Conservation (phyloP, 2,797 vertebrate species). For the Pantherophis vulpinus region DNA sequence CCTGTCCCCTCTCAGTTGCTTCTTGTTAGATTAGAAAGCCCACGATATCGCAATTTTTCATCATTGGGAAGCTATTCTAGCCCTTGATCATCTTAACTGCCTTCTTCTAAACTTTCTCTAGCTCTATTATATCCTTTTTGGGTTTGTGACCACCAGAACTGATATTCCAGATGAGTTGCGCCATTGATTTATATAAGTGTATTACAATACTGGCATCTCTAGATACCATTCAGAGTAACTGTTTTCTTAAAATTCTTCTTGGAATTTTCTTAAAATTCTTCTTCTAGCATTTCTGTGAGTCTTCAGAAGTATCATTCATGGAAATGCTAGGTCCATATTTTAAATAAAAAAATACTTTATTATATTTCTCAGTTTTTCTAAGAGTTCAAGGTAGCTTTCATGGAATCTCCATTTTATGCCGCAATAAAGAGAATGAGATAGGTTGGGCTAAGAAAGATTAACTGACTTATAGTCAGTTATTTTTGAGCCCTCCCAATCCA, state of each 20-base stretch:
- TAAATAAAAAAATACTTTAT: neutral
- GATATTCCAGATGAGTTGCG: neutral
- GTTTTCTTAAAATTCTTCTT: neutral
- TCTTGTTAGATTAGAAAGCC: neutral
- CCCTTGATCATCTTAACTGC: neutral
- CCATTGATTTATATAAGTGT: neutral
- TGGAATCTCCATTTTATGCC: neutral
- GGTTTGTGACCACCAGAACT: neutral
- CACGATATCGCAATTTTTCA: accelerated
- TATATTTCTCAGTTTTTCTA: neutral
- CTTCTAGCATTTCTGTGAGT: neutral
- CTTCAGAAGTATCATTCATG: neutral
- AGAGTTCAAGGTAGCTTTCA: neutral
- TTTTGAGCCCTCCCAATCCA: neutral
- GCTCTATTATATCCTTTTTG: neutral
- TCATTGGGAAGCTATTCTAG: neutral
- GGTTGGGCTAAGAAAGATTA: neutral
- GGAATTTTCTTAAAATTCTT: neutral
- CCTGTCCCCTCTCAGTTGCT: neutral
- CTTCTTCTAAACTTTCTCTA: neutral
- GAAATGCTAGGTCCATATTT: neutral
- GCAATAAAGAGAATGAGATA: neutral
- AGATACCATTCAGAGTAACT: neutral
- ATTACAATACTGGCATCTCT: neutral
- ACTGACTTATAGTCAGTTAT: neutral